phyloP scores from a whole-genome alignment of 2,888 invertebrate genomes.

The Camptogramma bilineatum region DNA sequence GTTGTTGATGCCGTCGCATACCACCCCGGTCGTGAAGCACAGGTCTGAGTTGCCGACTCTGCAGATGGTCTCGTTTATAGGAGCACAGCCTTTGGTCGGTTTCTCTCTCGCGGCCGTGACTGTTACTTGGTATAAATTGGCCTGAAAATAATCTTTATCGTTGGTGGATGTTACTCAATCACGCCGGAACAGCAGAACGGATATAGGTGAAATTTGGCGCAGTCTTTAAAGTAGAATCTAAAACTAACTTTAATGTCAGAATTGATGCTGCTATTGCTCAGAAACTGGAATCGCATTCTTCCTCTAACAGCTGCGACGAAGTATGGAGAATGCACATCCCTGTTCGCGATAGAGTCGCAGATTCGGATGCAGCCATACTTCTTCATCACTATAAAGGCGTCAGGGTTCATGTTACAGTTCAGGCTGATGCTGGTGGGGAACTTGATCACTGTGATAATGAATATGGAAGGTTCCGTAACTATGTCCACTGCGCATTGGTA shows the following conservation, averaged over 20 bases:
- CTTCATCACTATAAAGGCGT: conserved; percentile 65
- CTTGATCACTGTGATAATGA: conserved; percentile 64
- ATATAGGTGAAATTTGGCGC: neutral
- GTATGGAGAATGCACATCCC: conserved; percentile 52
- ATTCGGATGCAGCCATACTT: conserved; percentile 58
- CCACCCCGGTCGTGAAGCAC: conserved; percentile 74
- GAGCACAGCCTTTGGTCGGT: conserved; percentile 48
- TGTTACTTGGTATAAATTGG: conserved; percentile 71
- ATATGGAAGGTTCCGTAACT: conserved; percentile 49
- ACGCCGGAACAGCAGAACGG: too few species aligned
- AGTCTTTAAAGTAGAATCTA: neutral
- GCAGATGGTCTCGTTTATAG: conserved; percentile 56
- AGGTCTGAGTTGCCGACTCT: conserved; percentile 49
- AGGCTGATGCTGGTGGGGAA: conserved; percentile 60
- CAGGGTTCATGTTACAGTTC: conserved; percentile 62
- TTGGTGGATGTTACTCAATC: too few species aligned
- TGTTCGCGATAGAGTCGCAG: conserved; percentile 56
- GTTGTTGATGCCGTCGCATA: conserved; percentile 78
- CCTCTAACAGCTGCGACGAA: conserved; percentile 57
- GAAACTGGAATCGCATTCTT: conserved; percentile 64
- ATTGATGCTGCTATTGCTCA: conserved; percentile 76
- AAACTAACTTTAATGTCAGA: conserved; percentile 67
- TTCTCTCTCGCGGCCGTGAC: conserved; percentile 60
- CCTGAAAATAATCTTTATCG: conserved; percentile 53
- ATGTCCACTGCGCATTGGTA: conserved; percentile 72